Evolutionary conservation across 2,797 vertebrate genomes (phyloP).

Genomic region (Salmo trutta): DNA sequence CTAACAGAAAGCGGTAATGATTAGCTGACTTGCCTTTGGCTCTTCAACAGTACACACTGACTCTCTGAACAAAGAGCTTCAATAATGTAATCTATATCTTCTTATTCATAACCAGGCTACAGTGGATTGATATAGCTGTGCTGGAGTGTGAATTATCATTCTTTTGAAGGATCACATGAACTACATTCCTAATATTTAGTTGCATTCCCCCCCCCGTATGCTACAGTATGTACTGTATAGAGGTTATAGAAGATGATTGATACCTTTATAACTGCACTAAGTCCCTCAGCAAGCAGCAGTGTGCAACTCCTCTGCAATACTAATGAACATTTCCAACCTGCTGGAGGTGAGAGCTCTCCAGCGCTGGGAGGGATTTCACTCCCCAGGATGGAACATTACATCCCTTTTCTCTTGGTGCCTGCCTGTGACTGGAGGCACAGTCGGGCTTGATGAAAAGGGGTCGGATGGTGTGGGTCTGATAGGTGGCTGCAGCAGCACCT

Average conservation of each 20-base stretch:
- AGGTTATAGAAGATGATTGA: neutral
- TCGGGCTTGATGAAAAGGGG: neutral
- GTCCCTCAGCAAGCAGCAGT: neutral
- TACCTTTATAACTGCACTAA: constrained; percentile 5
- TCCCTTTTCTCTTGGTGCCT: neutral
- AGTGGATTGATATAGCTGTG: neutral
- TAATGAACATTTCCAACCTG: neutral
- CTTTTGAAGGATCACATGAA: neutral
- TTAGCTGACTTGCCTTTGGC: constrained; percentile 21
- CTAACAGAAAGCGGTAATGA: constrained; percentile 47
- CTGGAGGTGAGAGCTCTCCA: neutral
- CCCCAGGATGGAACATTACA: neutral
- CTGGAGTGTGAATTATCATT: neutral
- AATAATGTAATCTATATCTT: neutral
- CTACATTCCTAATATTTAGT: neutral
- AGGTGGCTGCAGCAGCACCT: neutral
- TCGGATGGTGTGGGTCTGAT: neutral
- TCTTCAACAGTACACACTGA: neutral
- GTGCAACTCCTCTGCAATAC: constrained; percentile 6
- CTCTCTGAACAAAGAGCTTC: constrained; percentile 4
- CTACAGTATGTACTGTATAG: neutral
- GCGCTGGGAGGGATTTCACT: neutral
- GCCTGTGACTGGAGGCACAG: constrained; percentile 2
- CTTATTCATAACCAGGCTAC: neutral
- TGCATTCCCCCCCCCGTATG: neutral